Evolutionary conservation across 2,113 vertebrate species (phyloP).

Genomic region (Centropristis striata): DNA sequence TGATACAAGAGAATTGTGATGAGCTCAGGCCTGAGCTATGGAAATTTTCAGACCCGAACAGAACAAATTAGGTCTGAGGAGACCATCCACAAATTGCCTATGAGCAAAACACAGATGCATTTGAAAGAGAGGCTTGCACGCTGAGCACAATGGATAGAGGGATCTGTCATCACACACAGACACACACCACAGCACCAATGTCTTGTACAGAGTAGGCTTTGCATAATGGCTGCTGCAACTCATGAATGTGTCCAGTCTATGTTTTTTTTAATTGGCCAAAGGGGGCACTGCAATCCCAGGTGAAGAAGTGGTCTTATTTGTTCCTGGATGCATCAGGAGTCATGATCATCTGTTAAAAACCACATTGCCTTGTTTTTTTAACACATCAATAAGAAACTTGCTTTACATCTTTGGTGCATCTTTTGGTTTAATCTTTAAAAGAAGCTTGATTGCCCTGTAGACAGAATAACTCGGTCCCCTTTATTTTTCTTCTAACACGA

Average conservation of each 20-base stretch:
- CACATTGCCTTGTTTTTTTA: background rate
- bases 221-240: constrained; percentile 48
- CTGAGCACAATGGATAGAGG: constrained; percentile 11
- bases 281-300: constrained; percentile 4
- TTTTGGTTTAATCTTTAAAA: constrained; percentile 19
- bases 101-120: constrained; percentile 52
- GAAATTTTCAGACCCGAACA: constrained; percentile 42
- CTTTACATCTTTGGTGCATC: constrained; percentile 10
- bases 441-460: constrained; percentile 6
- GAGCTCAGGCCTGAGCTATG: constrained; percentile 48
- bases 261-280: constrained; percentile 24
- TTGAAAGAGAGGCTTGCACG: constrained; percentile 18
- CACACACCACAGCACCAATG: background rate
- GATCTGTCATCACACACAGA: constrained; percentile 29
- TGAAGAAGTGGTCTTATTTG: constrained; percentile 24
- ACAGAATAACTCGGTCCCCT: background rate
- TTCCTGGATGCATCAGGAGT: background rate
- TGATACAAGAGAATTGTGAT: constrained; percentile 58
- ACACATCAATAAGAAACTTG: background rate
- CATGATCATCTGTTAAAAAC: background rate
- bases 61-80: constrained; percentile 72
- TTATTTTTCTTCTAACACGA: background rate
- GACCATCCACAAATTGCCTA: constrained; percentile 63
- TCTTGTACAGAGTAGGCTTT: constrained; percentile 23
- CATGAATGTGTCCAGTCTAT: constrained; percentile 13